A percentile compares a stretch with the other conserved stretches of the same genome.
These are phyloP conservation scores for Taphrorychus bicolor DNA, from an alignment of 2,888 invertebrate genomes.

Conservation along the genomic window DNA sequence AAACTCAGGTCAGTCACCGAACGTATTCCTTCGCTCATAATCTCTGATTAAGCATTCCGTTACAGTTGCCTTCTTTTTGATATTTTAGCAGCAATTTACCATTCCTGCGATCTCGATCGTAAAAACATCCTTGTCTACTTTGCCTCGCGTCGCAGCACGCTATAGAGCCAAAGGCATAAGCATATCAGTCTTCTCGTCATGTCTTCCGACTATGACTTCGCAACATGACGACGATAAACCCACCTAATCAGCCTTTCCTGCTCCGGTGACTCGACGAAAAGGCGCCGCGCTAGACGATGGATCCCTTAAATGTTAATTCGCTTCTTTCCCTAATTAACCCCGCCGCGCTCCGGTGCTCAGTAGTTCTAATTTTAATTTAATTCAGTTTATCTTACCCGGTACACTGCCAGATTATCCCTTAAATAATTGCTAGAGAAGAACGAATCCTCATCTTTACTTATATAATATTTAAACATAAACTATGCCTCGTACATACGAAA, in stretches of 20 bases:
- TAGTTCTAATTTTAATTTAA: slow-evolving; percentile 47
- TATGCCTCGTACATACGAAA: too few species aligned
- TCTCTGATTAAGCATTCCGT: background rate
- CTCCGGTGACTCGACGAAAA: slow-evolving; percentile 21
- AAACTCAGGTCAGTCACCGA: background rate
- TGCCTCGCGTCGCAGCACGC: background rate
- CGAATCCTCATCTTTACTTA: too few species aligned
- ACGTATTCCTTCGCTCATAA: background rate
- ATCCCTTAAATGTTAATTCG: slow-evolving; percentile 43
- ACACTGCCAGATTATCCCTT: slow-evolving; percentile 24
- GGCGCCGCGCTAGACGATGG: slow-evolving; percentile 22
- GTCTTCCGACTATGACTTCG: slow-evolving; percentile 2
- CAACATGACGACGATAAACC: slow-evolving; percentile 18
- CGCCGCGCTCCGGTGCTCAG: slow-evolving; percentile 45
- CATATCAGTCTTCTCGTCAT: background rate
- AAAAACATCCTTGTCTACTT: background rate
- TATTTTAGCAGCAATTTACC: background rate
- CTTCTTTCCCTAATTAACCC: slow-evolving; percentile 46
- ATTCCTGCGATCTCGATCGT: background rate
- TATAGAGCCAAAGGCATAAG: background rate
- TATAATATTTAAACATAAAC: too few species aligned
- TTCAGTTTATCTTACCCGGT: slow-evolving; percentile 44
- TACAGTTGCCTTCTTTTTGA: background rate
- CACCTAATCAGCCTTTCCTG: slow-evolving; percentile 22
- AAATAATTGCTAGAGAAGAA: slow-evolving; percentile 15